Evolutionary conservation across 1,140 invertebrate genomes (phyloP).

Genomic region (Drosophila dunni): DNA sequence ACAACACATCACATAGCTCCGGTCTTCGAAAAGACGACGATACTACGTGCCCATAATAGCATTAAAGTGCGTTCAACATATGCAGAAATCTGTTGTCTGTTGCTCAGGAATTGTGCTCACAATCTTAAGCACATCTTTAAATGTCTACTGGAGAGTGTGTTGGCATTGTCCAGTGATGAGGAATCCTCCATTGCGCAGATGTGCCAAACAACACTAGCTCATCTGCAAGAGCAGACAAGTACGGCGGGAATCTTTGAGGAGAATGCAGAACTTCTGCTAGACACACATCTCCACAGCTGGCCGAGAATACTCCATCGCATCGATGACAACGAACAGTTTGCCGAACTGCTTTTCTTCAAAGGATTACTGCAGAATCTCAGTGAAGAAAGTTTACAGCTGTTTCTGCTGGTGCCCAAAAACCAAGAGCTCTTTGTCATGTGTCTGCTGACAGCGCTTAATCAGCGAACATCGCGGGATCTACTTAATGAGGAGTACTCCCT

Average conservation of each 20-base stretch:
- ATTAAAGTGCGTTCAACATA: slow-evolving; percentile 55
- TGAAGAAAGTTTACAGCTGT: slow-evolving; percentile 51
- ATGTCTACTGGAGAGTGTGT: slow-evolving; percentile 68
- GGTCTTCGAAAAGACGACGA: slow-evolving; percentile 62
- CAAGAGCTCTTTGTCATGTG: slow-evolving; percentile 74
- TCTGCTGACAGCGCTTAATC: slow-evolving; percentile 63
- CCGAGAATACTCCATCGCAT: slow-evolving; percentile 72
- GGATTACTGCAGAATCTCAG: slow-evolving; percentile 71
- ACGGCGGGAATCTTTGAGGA: slow-evolving; percentile 70
- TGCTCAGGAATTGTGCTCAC: slow-evolving; percentile 64
- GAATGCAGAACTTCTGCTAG: slow-evolving; percentile 68
- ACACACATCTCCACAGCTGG: slow-evolving; percentile 69
- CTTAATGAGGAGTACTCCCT: slow-evolving; percentile 75
- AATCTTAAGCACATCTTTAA: slow-evolving; percentile 70
- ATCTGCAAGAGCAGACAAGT: slow-evolving; percentile 47
- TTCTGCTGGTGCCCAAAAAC: slow-evolving; percentile 70
- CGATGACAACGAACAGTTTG: slow-evolving; percentile 73
- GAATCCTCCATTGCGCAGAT: slow-evolving; percentile 46
- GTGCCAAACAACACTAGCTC: slow-evolving; percentile 46
- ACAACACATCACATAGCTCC: slow-evolving; percentile 59
- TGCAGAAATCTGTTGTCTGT: slow-evolving; percentile 66
- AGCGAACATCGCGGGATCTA: slow-evolving; percentile 52
- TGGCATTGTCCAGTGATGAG: slow-evolving; percentile 74
- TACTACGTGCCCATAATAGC: slow-evolving; percentile 60
- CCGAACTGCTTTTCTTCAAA: slow-evolving; percentile 76